phyloP scores from a whole-genome alignment of 1,140 invertebrate genomes.

The Drosophila sp. region DNA sequence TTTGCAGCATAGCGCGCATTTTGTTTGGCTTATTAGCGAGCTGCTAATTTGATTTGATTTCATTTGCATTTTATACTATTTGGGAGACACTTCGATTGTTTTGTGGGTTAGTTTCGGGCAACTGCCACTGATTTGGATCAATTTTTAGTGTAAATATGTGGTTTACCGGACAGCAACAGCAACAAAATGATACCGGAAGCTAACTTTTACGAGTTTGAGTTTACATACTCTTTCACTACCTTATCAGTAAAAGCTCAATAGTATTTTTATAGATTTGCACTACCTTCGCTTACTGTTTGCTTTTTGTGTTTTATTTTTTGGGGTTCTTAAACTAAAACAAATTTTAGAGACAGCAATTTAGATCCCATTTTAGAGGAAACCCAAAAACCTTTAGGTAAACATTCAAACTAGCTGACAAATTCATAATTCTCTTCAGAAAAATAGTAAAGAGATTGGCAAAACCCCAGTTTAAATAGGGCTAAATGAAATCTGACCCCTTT shows the following conservation, averaged over 20 bases:
- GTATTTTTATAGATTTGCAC: too few relatives aligned
- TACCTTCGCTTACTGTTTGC: too few relatives aligned
- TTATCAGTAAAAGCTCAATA: background rate
- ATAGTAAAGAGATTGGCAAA: too few relatives aligned
- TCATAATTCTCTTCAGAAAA: too few relatives aligned
- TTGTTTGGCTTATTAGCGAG: slow-evolving; percentile 74
- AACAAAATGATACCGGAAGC: background rate
- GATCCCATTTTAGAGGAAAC: too few relatives aligned
- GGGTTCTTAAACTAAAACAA: too few relatives aligned
- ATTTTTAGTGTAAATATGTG: slow-evolving; percentile 61
- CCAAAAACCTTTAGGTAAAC: too few relatives aligned
- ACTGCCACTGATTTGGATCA: slow-evolving; percentile 55
- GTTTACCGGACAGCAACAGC: slow-evolving; percentile 18
- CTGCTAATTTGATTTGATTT: slow-evolving; percentile 54
- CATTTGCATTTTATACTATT: slow-evolving; percentile 43
- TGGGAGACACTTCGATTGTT: slow-evolving; percentile 21
- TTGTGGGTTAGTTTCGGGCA: slow-evolving; percentile 18
- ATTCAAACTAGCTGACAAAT: too few relatives aligned
- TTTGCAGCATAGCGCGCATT: slow-evolving; percentile 50
- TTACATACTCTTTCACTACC: background rate
- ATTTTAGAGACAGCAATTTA: too few relatives aligned
- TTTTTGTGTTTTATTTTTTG: too few relatives aligned
- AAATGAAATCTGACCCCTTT: background rate
- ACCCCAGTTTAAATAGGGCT: too few relatives aligned
- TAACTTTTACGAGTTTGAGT: background rate